A percentile compares a stretch with the other conserved stretches of the same genome.
phyloP scores from a whole-genome alignment of 2,797 vertebrate genomes.

The Sciurus vulgaris region DNA sequence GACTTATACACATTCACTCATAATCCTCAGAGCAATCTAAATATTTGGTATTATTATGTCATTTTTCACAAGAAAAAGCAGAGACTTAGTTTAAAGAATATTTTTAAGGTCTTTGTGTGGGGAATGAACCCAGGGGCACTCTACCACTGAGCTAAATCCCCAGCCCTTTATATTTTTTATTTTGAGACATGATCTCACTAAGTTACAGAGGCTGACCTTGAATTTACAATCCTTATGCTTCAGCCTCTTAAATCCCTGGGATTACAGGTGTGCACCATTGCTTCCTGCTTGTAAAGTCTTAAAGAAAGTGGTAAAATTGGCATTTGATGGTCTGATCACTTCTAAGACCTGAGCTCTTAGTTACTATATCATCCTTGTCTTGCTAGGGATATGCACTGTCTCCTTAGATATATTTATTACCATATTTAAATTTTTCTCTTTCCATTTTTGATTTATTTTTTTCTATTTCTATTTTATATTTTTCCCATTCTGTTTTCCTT shows the following conservation, averaged over 20 bases:
- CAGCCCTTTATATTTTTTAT: too few relatives aligned
- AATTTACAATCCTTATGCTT: too few relatives aligned
- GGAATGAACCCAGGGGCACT: too few relatives aligned
- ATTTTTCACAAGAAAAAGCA: slow-evolving; percentile 23
- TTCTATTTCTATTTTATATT: not conserved
- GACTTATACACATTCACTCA: slow-evolving; percentile 8
- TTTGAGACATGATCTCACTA: too few relatives aligned
- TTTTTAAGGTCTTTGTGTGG: not conserved
- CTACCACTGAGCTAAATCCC: too few relatives aligned
- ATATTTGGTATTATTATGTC: not conserved
- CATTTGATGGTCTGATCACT: not conserved
- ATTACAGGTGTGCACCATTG: too few relatives aligned
- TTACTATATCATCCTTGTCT: not conserved
- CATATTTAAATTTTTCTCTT: not conserved
- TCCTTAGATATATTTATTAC: slow-evolving; percentile 9
- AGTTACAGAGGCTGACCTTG: too few relatives aligned
- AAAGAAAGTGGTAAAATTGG: not conserved
- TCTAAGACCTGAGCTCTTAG: not conserved
- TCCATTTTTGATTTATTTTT: slow-evolving; percentile 18
- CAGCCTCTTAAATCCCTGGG: too few relatives aligned
- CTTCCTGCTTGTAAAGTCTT: too few relatives aligned
- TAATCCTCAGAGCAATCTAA: not conserved
- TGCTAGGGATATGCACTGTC: not conserved
- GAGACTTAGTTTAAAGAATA: slow-evolving; percentile 19
- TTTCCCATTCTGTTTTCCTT: not conserved